phyloP scores from a whole-genome alignment of 2,797 vertebrate genomes.

The Artibeus jamaicensis region DNA sequence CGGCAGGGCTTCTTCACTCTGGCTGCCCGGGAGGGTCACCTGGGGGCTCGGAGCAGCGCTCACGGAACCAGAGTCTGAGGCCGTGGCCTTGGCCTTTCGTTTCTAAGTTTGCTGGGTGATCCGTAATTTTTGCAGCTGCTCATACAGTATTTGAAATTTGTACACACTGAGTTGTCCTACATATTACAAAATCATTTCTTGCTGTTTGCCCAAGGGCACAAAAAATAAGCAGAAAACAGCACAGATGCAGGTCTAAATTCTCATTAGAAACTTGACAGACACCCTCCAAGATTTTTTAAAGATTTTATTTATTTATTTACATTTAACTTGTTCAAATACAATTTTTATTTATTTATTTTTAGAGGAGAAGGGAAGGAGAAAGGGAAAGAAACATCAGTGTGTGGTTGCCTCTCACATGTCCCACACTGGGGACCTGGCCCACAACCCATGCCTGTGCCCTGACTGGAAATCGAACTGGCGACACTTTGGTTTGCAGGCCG shows the following conservation, averaged over 20 bases:
- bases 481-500: no score
- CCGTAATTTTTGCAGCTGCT: neutral
- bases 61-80: neutral
- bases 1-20: neutral
- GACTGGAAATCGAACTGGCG: no score
- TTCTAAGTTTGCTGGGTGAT: neutral
- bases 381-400: no score
- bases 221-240: neutral
- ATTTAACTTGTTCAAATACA: no score
- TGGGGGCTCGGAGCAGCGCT: neutral
- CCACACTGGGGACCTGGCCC: no score
- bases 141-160: neutral
- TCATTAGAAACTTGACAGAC: neutral
- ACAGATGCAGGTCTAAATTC: neutral
- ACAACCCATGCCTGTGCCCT: no score
- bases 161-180: neutral
- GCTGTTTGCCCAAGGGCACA: neutral
- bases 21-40: neutral
- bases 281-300: neutral
- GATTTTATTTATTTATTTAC: no score
- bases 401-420: no score
- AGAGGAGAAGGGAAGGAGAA: no score
- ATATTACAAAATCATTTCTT: neutral
- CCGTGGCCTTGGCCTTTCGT: neutral
- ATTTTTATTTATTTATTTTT: neutral